Evolutionary conservation across 2,113 vertebrate genomes (phyloP), one percentile per base, ranked within the genome.

Genomic region (Cepphus grylle): DNA sequence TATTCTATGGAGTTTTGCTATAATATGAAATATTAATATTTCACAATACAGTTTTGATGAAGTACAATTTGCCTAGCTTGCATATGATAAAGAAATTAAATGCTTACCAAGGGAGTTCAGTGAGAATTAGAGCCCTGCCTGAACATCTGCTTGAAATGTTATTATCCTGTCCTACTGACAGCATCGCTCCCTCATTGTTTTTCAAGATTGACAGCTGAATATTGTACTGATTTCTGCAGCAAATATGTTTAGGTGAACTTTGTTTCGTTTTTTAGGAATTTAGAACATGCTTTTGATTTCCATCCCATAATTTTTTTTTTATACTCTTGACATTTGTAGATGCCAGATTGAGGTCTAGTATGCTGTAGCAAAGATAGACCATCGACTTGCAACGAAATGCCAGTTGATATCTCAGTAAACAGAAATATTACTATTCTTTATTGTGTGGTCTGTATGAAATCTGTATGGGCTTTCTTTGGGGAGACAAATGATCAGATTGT

Each of bases 351-450:
- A 98, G 98, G 98, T 98, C 98, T 99, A 98, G 98, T 97, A 97
- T 77, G 96, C 98, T 98, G 97, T 98, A 97, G 98, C 98, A 98
- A 98, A 95, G 97, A 98, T 95, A 98, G 98, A 98, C 98, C 98
- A 98, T 98, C 98, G 98, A 98, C 97, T 98, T 97, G 98, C 96
- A 96, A 96, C 78, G 97, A 99, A 99, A 99, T 99, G 98, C 98
- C 98, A 99, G 98, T 98, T 98, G 98, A 98, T 99, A 99, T 99
- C 98, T 98, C 97, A 97, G 99, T 99, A 99, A 99, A 99, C 98
- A 99, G 98, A 98, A 99, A 98, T 98, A 97, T 98, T 99, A 98
- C 98, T 98, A 98, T 98, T 98, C 98, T 98, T 99, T 99, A 98
- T 98, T 99, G 98, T 98, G 97, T 97, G 91, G 96, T 96, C 97